These are phyloP conservation scores for Nesoenas mayeri DNA, from an alignment of 2,113 vertebrate species.

Conservation along the genomic window DNA sequence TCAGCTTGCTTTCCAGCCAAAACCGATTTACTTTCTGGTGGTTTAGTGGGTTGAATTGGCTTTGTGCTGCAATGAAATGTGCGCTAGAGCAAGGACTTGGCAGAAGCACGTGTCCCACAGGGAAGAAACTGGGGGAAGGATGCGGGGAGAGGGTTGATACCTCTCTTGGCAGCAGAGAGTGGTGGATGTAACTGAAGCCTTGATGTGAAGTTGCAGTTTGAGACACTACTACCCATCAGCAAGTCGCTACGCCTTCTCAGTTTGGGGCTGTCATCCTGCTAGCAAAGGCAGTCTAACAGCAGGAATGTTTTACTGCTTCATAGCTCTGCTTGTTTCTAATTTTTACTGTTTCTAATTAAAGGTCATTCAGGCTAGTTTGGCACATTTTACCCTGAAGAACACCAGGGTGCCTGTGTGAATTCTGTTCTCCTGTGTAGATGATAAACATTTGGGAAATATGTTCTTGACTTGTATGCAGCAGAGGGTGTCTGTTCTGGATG, in stretches of 20 bases:
- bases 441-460: not conserved
- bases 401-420: not conserved
- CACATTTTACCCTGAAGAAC: not conserved
- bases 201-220: not conserved
- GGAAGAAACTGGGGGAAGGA: not conserved
- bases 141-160: slow-evolving; percentile 2
- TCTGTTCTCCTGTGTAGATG: not conserved
- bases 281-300: not conserved
- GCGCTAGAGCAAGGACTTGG: slow-evolving; percentile 21
- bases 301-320: not conserved
- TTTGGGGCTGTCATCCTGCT: slow-evolving; percentile 2
- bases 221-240: not conserved
- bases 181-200: not conserved
- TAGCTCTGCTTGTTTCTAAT: not conserved
- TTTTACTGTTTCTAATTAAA: not conserved
- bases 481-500: not conserved
- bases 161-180: not conserved
- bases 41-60: slow-evolving; percentile 40
- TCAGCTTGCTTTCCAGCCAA: slow-evolving; percentile 26
- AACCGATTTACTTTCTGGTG: slow-evolving; percentile 40
- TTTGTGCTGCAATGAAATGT: slow-evolving; percentile 34
- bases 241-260: rapidly evolving
- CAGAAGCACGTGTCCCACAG: not conserved
- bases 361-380: not conserved
- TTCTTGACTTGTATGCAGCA: not conserved